A percentile compares a stretch with the other conserved stretches of the same genome.
Evolutionary conservation across 1,140 invertebrate genomes (phyloP).

Genomic region (Drosophila cardini): DNA sequence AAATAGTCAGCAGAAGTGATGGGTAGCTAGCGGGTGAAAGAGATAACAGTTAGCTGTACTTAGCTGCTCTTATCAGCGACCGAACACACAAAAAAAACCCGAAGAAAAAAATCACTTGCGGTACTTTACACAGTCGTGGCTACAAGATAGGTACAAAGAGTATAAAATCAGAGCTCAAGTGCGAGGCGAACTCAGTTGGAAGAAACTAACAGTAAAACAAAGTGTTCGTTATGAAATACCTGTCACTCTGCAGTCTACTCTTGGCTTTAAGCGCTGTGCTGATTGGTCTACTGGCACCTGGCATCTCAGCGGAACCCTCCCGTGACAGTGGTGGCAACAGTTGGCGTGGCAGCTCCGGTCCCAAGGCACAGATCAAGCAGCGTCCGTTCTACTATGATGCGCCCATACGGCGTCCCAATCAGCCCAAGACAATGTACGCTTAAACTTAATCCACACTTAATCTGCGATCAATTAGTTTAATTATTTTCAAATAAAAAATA

Average conservation of each 20-base stretch:
- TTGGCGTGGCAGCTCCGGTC: slow-evolving; percentile 29
- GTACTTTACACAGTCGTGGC: slow-evolving; percentile 33
- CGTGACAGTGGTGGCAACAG: slow-evolving; percentile 55
- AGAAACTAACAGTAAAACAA: slow-evolving; percentile 14
- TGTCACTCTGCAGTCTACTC: slow-evolving; percentile 44
- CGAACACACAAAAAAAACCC: neutral
- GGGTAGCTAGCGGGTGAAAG: slow-evolving; percentile 5
- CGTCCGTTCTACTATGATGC: slow-evolving; percentile 60
- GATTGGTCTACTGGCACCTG: slow-evolving; percentile 32
- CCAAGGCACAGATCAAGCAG: neutral
- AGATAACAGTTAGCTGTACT: slow-evolving; percentile 35
- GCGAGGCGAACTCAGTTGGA: too few species aligned
- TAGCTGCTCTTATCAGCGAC: slow-evolving; percentile 19
- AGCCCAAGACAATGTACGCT: slow-evolving; percentile 62
- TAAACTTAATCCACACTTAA: slow-evolving; percentile 7
- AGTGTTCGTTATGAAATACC: slow-evolving; percentile 50
- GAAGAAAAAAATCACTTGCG: slow-evolving; percentile 37
- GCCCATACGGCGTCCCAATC: slow-evolving; percentile 38
- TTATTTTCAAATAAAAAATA: slow-evolving; percentile 11
- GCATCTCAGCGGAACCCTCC: slow-evolving; percentile 35
- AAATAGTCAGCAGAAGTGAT: slow-evolving; percentile 27
- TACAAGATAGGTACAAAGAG: slow-evolving; percentile 41
- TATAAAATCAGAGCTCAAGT: slow-evolving; percentile 44
- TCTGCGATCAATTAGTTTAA: slow-evolving; percentile 17
- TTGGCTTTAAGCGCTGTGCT: slow-evolving; percentile 29